Evolutionary conservation across 37 sponge, comb jelly and placozoan species (phyloP).

Genomic region (Aphrocallistes beatrix): DNA sequence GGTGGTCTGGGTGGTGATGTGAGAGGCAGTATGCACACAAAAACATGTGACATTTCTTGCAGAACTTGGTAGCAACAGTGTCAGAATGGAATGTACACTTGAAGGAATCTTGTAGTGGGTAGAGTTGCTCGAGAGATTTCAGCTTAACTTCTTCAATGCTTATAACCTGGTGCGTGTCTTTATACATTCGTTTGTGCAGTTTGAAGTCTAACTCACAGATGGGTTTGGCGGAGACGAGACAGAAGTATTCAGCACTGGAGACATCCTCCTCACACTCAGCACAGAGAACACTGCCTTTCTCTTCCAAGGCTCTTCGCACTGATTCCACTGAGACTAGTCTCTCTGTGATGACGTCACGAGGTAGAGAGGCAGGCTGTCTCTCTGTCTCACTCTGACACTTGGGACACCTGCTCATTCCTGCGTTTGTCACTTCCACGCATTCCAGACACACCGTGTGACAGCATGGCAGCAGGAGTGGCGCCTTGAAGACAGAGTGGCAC

Average conservation of each 20-base stretch:
- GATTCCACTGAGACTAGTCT: neutral
- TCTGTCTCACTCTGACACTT: neutral
- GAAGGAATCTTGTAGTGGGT: neutral
- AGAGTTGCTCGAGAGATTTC: neutral
- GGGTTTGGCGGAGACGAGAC: neutral
- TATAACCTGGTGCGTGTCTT: neutral
- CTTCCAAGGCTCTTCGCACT: neutral
- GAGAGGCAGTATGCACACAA: neutral
- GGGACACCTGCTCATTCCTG: neutral
- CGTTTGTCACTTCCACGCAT: neutral
- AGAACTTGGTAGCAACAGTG: neutral
- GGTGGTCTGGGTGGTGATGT: neutral
- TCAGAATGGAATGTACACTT: neutral
- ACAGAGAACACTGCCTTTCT: neutral
- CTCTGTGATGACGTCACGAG: neutral
- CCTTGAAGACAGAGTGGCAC: neutral
- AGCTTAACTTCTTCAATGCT: neutral
- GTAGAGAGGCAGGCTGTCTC: neutral
- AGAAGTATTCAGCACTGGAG: neutral
- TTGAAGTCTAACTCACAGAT: neutral
- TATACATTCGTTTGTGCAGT: neutral
- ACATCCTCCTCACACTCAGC: neutral
- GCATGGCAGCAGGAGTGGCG: neutral
- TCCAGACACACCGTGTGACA: conserved; percentile 4
- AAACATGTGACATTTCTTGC: neutral